phyloP scores from a whole-genome alignment of 2,888 invertebrate genomes.

The Enchytraeus crypticus region DNA sequence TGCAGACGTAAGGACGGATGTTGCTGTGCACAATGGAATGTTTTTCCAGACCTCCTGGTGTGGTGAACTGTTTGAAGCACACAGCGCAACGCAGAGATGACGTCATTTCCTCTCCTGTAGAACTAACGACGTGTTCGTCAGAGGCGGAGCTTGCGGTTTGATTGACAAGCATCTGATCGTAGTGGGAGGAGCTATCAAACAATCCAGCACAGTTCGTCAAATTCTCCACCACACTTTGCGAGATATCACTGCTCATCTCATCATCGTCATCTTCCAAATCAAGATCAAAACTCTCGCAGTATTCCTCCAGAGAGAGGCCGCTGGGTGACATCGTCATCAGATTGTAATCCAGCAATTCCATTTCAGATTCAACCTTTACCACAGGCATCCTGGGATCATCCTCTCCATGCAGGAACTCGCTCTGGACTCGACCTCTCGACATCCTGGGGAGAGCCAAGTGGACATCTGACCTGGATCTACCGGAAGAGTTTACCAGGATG shows the following conservation, averaged over 20 bases:
- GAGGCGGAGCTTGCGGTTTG: background rate
- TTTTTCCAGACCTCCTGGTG: conserved; percentile 20
- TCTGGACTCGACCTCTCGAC: too few species aligned
- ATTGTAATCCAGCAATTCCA: conserved; percentile 1
- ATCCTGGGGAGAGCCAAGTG: too few species aligned
- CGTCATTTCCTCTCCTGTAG: conserved; percentile 23
- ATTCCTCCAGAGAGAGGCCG: background rate
- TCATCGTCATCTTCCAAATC: background rate
- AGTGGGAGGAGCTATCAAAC: background rate
- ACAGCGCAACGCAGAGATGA: conserved; percentile 42
- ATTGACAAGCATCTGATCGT: background rate
- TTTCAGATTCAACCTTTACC: conserved; percentile 4
- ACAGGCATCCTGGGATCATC: conserved; percentile 1
- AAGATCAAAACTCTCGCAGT: background rate
- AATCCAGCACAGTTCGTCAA: background rate
- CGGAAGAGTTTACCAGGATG: too few species aligned
- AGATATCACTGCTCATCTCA: background rate
- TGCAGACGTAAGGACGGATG: conserved; percentile 22
- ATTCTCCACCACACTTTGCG: background rate
- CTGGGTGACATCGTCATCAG: background rate
- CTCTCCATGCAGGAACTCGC: background rate
- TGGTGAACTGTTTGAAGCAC: conserved; percentile 23
- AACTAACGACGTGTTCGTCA: background rate
- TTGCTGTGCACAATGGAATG: conserved; percentile 24
- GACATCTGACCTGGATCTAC: too few species aligned